Evolutionary conservation across 1,140 invertebrate genomes (phyloP).

Genomic region (Holcopasites calliopsidis): DNA sequence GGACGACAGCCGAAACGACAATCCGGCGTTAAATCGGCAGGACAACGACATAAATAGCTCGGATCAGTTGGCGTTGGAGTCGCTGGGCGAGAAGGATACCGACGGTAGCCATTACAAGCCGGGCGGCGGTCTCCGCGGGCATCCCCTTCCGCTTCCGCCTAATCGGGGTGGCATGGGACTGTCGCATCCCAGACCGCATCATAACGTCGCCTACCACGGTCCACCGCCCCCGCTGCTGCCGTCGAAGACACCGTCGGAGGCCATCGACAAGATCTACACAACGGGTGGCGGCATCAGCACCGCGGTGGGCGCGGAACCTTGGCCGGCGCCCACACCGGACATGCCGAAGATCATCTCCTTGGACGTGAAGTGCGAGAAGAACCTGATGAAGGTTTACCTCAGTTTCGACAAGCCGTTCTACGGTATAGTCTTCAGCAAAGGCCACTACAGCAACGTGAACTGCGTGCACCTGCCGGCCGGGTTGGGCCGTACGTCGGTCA

Average conservation of each 20-base stretch:
- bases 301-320: constrained; percentile 83
- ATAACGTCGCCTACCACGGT: constrained; percentile 84
- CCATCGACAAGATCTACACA: constrained; percentile 82
- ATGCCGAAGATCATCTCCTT: constrained; percentile 95
- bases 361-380: constrained; percentile 97
- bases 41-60: constrained; percentile 73
- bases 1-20: constrained; percentile 80
- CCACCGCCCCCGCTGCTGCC: constrained; percentile 83
- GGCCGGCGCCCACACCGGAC: constrained; percentile 89
- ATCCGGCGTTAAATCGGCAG: constrained; percentile 64
- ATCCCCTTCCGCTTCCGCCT: constrained; percentile 80
- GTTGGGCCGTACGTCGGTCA: constrained; percentile 90
- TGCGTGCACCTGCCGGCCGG: constrained; percentile 95
- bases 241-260: constrained; percentile 73
- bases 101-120: constrained; percentile 75
- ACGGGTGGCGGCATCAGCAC: constrained; percentile 68
- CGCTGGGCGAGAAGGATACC: constrained; percentile 82
- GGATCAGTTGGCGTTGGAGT: constrained; percentile 85
- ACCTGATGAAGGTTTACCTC: constrained; percentile 94
- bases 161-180: constrained; percentile 77
- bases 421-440: constrained; percentile 96
- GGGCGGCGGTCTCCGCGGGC: constrained; percentile 79
- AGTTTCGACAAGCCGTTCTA: constrained; percentile 97
- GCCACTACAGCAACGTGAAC: constrained; percentile 94
- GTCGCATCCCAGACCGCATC: constrained; percentile 76